Evolutionary conservation across 1,140 invertebrate species (phyloP), one percentile per base, ranked within the genome.

Genomic region (Doryteuthis pealeii): DNA sequence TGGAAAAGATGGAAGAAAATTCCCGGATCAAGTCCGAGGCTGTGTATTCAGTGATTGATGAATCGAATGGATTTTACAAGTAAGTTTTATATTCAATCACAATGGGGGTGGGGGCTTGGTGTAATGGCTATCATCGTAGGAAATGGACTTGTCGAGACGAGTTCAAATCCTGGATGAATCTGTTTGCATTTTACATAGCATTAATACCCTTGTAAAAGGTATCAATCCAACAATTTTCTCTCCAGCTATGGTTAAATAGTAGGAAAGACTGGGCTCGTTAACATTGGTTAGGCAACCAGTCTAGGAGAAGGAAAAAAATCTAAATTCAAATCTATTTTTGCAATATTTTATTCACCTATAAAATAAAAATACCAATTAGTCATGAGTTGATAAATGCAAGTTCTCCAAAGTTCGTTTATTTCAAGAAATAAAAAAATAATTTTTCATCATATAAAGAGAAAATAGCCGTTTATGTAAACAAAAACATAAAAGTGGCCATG

Each of bases 11-110:
- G 95, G 90, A 92, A 75, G 88, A 84, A 54, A 79, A 77, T 12
- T 79, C 83, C n/a, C 86, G 88, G 1, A 87, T 89, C 74, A 99
- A 99, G 87, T 93, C 95, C 8, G 87, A 90, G 69, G 78, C 93
- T 0, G 89, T 99, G 33, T 99, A 99, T 85, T 90, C 94, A 28
- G 84, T 93, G 0, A 96, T 99, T 26, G 92, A 96, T 72, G 84
- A 91, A 35, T 98, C 96, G 0, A 91, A 94, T 76, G 94, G 93
- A 1, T 99, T 98, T 88, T 99, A 97, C 84, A 89, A 88, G 70
- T 95, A 93, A 82, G 93, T 81, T n/a, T 45, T 70, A 12, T 22
- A 49, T 49, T 15, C 12, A n/a, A n/a, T n/a, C n/a, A n/a, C n/a
- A n/a, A n/a, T n/a, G n/a, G n/a, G n/a, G n/a, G n/a, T n/a, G n/a